Evolutionary conservation across 92 coral and sea anemone species (phyloP), one percentile per base, ranked within the genome.

Genomic region (Paragorgia papillata): DNA sequence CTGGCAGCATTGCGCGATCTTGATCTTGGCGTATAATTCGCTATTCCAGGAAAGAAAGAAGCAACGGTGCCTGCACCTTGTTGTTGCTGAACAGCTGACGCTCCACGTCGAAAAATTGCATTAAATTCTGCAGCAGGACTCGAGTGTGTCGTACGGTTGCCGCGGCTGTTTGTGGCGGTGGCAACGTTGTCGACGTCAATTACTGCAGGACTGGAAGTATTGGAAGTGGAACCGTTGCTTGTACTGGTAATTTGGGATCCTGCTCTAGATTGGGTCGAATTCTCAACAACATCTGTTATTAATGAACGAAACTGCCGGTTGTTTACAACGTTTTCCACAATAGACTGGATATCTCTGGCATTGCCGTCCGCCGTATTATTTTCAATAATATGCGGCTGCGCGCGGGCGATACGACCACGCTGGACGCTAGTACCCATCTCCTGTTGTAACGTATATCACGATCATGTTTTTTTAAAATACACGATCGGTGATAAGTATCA

Each of bases 261-360:
- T 4, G 43, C 12, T 5, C 43, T 37, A 37, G 26, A 31, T 15
- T 59, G 65, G 65, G 10, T 59, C 6, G 28, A 1, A 24, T 59
- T 59, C 25, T n/a, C 32, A 7, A 59, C 31, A 21, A 59, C 65
- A 59, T 59, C 31, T 13, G 65, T 59, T 26, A 59, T 59, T 13
- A 59, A 31, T 5, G 32, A 26, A 4, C 65, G 65, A 59, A 59
- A 59, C 32, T 59, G 65, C 31, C 29, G 65, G 31, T 31, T 13
- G 18, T 26, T 59, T 10, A 59, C 65, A 13, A 59, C 65, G 15
- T 59, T 59, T 59, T 59, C 65, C 17, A 59, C 65, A 19, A 24
- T 59, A 21, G 65, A 26, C 10, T 59, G 31, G 26, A 59, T 5
- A 59, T 31, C 31, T 2, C 25, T 59, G 10, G 65, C 7, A 4